A percentile compares a stretch with the other conserved stretches of the same genome.
phyloP scores from a whole-genome alignment of 2,888 invertebrate genomes.

The Drosophila atripex region DNA sequence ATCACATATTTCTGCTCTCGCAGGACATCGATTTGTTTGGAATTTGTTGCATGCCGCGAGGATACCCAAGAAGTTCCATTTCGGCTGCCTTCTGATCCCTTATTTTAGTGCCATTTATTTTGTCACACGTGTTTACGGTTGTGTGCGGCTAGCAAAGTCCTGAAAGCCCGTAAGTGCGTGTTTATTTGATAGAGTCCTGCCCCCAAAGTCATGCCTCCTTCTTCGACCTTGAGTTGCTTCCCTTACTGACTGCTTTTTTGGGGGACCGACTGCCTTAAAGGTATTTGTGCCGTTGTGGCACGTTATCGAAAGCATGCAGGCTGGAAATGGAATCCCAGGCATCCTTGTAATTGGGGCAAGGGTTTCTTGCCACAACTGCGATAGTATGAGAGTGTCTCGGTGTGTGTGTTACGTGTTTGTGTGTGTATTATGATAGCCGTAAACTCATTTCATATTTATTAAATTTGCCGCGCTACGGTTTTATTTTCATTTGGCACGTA shows the following conservation, averaged over 20 bases:
- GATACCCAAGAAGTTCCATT: constrained; percentile 34
- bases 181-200: constrained; percentile 60
- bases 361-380: constrained; percentile 38
- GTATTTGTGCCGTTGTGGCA: constrained; percentile 59
- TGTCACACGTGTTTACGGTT: constrained; percentile 66
- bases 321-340: constrained; percentile 31
- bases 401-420: constrained; percentile 39
- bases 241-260: constrained; percentile 22
- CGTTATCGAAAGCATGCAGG: constrained; percentile 67
- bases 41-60: constrained; percentile 70
- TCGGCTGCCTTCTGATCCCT: constrained; percentile 53
- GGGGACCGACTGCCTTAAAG: constrained; percentile 51
- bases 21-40: constrained; percentile 68
- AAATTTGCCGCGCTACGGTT: constrained; percentile 65
- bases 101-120: constrained; percentile 69
- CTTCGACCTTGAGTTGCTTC: constrained; percentile 1
- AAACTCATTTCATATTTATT: constrained; percentile 75
- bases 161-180: constrained; percentile 69
- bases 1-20: constrained; percentile 56
- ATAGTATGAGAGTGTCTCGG: not conserved
- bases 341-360: constrained; percentile 62
- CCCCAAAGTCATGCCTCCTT: not conserved
- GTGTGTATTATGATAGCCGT: constrained; percentile 45
- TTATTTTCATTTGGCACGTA: constrained; percentile 74
- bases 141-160: constrained; percentile 38